A percentile compares a stretch with the other conserved stretches of the same genome.
These are phyloP conservation scores for Neotragus moschatus DNA, from an alignment of 2,113 vertebrate genomes.

Conservation along the genomic window DNA sequence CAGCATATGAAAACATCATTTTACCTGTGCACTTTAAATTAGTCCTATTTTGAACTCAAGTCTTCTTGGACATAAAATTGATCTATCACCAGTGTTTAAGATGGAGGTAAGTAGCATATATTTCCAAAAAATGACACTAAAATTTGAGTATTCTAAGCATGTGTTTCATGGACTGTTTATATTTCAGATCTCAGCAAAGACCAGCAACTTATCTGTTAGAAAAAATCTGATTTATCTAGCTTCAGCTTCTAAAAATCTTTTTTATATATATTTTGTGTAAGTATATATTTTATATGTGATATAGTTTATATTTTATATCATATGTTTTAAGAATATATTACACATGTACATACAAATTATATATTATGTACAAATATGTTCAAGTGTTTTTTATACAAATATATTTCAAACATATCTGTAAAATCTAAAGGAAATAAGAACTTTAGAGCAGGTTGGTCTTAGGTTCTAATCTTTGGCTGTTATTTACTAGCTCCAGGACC, in stretches of 20 bases:
- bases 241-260: background rate
- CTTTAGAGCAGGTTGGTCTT: background rate
- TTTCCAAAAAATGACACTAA: background rate
- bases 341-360: background rate
- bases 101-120: constrained; percentile 33
- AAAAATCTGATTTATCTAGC: background rate
- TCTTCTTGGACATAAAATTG: background rate
- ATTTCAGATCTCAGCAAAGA: background rate
- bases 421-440: background rate
- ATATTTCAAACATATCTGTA: background rate
- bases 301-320: background rate
- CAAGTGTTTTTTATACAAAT: background rate
- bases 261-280: background rate
- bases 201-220: background rate
- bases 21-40: background rate
- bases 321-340: background rate
- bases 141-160: background rate
- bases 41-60: background rate
- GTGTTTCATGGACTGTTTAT: background rate
- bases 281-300: background rate
- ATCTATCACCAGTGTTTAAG: background rate
- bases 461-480: background rate
- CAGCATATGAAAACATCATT: accelerated
- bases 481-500: background rate
- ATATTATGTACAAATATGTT: background rate